A percentile compares a stretch with the other conserved stretches of the same genome.
Evolutionary conservation across 2,888 invertebrate species (phyloP).

Genomic region (Helleia helle): DNA sequence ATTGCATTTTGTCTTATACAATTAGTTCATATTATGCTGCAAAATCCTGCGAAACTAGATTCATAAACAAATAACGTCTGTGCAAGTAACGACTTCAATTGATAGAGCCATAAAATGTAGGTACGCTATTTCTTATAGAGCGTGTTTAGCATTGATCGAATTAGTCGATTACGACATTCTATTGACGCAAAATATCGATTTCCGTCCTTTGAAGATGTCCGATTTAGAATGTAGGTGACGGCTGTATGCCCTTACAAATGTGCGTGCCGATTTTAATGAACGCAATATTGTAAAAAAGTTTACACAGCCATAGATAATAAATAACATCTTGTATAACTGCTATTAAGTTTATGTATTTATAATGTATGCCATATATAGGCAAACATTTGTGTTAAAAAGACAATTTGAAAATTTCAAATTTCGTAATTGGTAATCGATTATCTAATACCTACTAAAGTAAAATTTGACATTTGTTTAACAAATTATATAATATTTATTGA

Average conservation of each 20-base stretch:
- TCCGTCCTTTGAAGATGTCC: not conserved
- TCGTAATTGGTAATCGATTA: not conserved
- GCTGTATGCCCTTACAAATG: not conserved
- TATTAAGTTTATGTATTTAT: not conserved
- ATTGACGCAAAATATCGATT: not conserved
- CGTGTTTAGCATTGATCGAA: not conserved
- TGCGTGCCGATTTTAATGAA: not conserved
- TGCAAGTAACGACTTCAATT: too few relatives aligned
- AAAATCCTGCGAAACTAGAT: not conserved
- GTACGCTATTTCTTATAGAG: not conserved
- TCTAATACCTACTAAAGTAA: not conserved
- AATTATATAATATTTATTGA: too few relatives aligned
- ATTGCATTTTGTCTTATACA: too few relatives aligned
- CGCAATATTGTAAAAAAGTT: not conserved
- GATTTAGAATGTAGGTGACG: not conserved
- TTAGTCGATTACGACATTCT: not conserved
- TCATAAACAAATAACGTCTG: not conserved
- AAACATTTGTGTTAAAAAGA: not conserved
- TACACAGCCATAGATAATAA: not conserved
- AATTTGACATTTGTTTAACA: too few relatives aligned
- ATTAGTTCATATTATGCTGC: too few relatives aligned
- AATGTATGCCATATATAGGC: not conserved
- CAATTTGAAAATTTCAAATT: not conserved
- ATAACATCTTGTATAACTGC: not conserved
- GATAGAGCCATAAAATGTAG: not conserved